Conservation (phyloP, 2,888 invertebrate species). For the Caradrina clavipalpis region DNA sequence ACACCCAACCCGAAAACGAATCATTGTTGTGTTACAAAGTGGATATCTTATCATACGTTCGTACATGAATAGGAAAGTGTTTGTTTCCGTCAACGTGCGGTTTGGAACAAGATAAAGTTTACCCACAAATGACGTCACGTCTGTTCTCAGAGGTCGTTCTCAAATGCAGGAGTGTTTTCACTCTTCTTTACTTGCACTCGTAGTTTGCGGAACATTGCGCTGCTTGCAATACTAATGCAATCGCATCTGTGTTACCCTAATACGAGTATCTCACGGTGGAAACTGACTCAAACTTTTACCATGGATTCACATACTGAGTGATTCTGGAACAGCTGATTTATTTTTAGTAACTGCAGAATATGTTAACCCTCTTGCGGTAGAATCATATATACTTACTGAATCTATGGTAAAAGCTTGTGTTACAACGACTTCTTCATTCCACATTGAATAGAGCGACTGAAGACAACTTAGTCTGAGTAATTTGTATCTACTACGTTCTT, state of each 20-base stretch:
- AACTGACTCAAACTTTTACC: too few species aligned
- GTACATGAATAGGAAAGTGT: constrained; percentile 66
- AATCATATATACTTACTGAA: too few species aligned
- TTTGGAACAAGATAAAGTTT: constrained; percentile 55
- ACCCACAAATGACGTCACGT: constrained; percentile 39
- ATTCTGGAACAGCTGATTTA: too few species aligned
- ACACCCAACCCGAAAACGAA: constrained; percentile 81
- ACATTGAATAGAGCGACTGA: too few species aligned
- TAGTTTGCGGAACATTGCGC: neutral
- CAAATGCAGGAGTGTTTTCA: constrained; percentile 19
- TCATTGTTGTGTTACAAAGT: constrained; percentile 76
- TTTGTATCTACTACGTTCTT: too few species aligned
- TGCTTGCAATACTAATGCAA: neutral
- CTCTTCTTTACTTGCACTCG: constrained; percentile 29
- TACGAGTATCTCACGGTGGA: neutral
- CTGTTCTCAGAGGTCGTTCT: constrained; percentile 25
- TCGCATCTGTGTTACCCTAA: neutral
- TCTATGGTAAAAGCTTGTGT: too few species aligned
- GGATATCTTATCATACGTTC: constrained; percentile 78
- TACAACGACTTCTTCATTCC: too few species aligned
- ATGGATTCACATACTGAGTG: too few species aligned
- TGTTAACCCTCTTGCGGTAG: too few species aligned
- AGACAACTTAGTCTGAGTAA: too few species aligned
- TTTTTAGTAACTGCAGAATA: too few species aligned
- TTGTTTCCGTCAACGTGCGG: constrained; percentile 55